Base-by-base conservation (phyloP, 2,888 invertebrate species). In the Cryptocephalus moraei region DNA sequence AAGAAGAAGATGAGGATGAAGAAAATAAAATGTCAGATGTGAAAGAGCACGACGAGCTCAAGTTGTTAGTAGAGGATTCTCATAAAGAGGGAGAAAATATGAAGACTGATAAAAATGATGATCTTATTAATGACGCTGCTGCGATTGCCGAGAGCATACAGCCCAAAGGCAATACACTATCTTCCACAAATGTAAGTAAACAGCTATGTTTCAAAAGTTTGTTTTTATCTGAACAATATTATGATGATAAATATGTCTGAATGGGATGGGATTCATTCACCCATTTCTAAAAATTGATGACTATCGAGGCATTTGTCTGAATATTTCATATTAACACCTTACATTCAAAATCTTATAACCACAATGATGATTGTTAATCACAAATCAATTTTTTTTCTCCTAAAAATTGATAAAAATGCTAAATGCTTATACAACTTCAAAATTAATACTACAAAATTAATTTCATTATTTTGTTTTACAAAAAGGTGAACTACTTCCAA, bases 101-200 rank as follows among this genome's bases (percentile, higher is more conserved):
- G 59, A 65, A 62, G 32, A 64, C 62, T 33, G 73, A 71, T 63
- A 77, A 79, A 57, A 74, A 77, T 54, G 78, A 81, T 66, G 80
- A 80, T 65, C 81, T 91, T 72, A 87, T 94, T 65, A 89, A 90
- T 69, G 89, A 92, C 73, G 93, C 93, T 44, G 92, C 95, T 42
- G 89, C 89, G 46, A 79, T 94, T 60, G 97, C 97, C 41, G 90
- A 94, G 69, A 88, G 92, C 71, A 86, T 99, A 67, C 96, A 97
- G 72, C 97, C 97, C 2, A 97, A 93, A 68, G 97, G 97, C 66
- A 94, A 93, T 66, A 99, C 97, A 14, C 75, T 97, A 57, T 90
- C 92, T 59, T 93, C 94, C 48, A 92, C 96, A 45, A 86, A 86
- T 72, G 86, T 86, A 67, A 72, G 76, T 71, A 36, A 36, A 36